A percentile compares a stretch with the other conserved stretches of the same genome.
phyloP scores from a whole-genome alignment of 92 coral and sea anemone genomes.

The Meandrina meandrites region DNA sequence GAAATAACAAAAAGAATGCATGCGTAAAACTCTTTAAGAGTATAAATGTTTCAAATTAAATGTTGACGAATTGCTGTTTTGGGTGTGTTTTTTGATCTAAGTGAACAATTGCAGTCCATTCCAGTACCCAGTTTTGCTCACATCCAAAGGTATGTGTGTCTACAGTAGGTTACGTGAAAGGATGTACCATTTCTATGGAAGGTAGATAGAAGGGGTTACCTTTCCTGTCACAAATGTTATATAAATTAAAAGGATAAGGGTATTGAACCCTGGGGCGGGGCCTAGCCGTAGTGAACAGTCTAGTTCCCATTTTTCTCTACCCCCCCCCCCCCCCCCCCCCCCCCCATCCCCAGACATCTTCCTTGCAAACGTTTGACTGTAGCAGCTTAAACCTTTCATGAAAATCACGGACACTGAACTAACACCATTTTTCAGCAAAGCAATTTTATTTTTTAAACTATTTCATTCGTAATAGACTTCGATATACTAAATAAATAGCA shows the following conservation, averaged over 20 bases:
- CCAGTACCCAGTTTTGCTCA: background rate
- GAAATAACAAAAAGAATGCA: background rate
- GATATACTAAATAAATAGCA: constrained; percentile 1
- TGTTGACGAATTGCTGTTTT: background rate
- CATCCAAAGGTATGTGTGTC: no score
- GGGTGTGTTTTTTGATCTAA: background rate
- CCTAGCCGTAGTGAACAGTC: no score
- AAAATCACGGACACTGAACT: background rate
- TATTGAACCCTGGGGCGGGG: no score
- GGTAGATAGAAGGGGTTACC: no score
- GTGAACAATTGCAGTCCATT: background rate
- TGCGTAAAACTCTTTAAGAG: constrained; percentile 7
- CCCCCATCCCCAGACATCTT: no score
- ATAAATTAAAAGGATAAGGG: no score
- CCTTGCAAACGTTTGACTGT: background rate
- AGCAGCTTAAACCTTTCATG: background rate
- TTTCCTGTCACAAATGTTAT: no score
- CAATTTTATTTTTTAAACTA: background rate
- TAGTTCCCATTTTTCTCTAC: no score
- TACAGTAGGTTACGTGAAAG: no score
- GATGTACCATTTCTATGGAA: no score
- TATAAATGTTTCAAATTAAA: background rate
- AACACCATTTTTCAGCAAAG: constrained; percentile 4
- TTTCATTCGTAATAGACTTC: background rate
- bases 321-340: no score